Evolutionary conservation across 2,797 vertebrate genomes (phyloP).

Genomic region (Philypnodon macrostomus): DNA sequence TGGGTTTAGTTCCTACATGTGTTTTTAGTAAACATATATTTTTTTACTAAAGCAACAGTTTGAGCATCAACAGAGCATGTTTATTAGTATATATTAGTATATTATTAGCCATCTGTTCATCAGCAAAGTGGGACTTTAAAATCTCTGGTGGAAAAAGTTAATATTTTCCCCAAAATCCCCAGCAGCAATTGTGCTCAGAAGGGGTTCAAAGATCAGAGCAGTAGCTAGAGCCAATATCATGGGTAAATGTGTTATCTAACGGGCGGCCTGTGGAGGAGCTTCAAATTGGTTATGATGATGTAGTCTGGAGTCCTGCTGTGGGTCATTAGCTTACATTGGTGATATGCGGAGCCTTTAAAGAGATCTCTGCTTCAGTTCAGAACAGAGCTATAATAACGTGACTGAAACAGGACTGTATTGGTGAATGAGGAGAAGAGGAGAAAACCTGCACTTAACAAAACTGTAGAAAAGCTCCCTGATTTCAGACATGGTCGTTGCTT

Average conservation of each 20-base stretch:
- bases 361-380: slow-evolving; percentile 22
- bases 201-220: slow-evolving; percentile 54
- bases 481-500: no score
- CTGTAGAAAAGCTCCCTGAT: no score
- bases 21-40: no score
- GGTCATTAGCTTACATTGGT: slow-evolving; percentile 25
- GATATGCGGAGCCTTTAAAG: slow-evolving; percentile 10
- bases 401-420: slow-evolving; percentile 5
- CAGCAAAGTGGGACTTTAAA: background rate
- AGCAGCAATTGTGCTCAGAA: slow-evolving; percentile 40
- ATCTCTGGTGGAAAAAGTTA: slow-evolving; percentile 1
- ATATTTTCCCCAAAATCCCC: slow-evolving; percentile 17
- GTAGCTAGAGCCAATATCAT: slow-evolving; percentile 41
- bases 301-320: slow-evolving; percentile 28
- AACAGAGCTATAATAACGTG: background rate
- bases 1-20: no score
- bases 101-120: no score
- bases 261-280: slow-evolving; percentile 29
- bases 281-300: slow-evolving; percentile 22
- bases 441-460: no score
- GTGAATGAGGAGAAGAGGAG: background rate
- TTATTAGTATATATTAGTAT: no score
- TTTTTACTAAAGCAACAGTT: no score
- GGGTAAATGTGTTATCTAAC: slow-evolving; percentile 28
- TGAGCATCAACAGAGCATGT: no score